phyloP scores from a whole-genome alignment of 2,113 vertebrate genomes.

The Ancistrus triradiatus region DNA sequence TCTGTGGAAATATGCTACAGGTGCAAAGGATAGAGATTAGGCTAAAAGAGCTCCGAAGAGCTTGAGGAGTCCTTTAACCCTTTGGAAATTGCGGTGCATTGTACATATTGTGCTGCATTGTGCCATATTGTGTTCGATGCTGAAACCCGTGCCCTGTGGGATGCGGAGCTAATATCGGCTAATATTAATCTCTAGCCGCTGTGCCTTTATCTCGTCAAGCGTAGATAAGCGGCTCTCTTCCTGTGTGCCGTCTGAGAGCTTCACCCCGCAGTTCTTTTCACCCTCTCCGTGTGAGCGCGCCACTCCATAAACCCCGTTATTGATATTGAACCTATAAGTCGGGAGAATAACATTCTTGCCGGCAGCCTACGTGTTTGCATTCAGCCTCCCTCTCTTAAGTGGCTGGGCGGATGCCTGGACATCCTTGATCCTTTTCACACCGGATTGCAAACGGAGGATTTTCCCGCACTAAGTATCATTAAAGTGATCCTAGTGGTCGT shows the following conservation, averaged over 20 bases:
- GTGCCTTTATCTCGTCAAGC: not conserved
- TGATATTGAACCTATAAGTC: slow-evolving; percentile 53
- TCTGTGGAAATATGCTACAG: too few species aligned
- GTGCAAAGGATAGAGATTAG: too few species aligned
- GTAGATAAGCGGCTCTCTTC: slow-evolving; percentile 19
- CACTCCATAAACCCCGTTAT: slow-evolving; percentile 26
- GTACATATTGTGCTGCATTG: not conserved
- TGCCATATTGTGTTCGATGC: not conserved
- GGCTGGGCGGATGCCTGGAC: slow-evolving; percentile 54
- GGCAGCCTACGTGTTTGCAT: slow-evolving; percentile 49
- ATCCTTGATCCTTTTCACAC: slow-evolving; percentile 71
- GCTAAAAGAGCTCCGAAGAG: too few species aligned
- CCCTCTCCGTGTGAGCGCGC: slow-evolving; percentile 39
- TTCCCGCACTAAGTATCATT: slow-evolving; percentile 65
- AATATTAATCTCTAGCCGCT: not conserved
- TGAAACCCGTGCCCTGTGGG: not conserved
- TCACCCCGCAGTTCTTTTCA: slow-evolving; percentile 50
- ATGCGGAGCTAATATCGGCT: not conserved
- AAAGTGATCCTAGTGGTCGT: slow-evolving; percentile 59
- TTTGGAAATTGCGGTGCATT: not conserved
- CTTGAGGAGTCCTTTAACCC: too few species aligned
- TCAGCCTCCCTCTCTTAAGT: slow-evolving; percentile 43
- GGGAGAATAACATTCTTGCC: slow-evolving; percentile 62
- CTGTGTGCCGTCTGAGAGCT: slow-evolving; percentile 14
- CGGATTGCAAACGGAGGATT: slow-evolving; percentile 58